Evolutionary conservation across 2,888 invertebrate species (phyloP).

Genomic region (Sarcophaga caerulescens): DNA sequence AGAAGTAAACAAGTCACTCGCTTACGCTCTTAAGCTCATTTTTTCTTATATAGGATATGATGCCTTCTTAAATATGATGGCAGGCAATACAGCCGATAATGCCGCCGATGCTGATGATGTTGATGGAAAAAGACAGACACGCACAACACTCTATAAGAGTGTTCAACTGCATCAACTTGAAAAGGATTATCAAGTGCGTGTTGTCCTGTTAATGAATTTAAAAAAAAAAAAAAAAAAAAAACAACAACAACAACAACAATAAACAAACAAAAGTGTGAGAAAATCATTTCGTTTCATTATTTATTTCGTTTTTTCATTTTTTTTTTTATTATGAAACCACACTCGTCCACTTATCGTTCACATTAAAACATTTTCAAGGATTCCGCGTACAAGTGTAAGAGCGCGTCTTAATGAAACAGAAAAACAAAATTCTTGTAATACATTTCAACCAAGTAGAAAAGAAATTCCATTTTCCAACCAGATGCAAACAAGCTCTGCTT

Average conservation of each 20-base stretch:
- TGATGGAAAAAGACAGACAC: constrained; percentile 5
- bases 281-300: constrained; percentile 52
- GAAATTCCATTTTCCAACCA: no score
- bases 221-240: not conserved
- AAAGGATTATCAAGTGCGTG: constrained; percentile 60
- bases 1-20: no score
- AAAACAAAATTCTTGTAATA: no score
- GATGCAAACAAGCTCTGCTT: no score
- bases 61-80: no score
- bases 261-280: constrained; percentile 60
- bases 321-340: not conserved
- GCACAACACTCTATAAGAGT: not conserved
- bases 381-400: no score
- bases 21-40: not conserved
- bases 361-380: no score
- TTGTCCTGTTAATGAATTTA: constrained; percentile 44
- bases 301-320: not conserved
- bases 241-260: not conserved
- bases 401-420: no score
- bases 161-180: not conserved
- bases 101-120: not conserved
- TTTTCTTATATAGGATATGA: not conserved
- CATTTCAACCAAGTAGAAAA: no score
- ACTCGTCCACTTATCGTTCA: no score
- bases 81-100: no score